A percentile compares a stretch with the other conserved stretches of the same genome.
Evolutionary conservation across 2,888 invertebrate species (phyloP).

Genomic region (Harmothoe impar): DNA sequence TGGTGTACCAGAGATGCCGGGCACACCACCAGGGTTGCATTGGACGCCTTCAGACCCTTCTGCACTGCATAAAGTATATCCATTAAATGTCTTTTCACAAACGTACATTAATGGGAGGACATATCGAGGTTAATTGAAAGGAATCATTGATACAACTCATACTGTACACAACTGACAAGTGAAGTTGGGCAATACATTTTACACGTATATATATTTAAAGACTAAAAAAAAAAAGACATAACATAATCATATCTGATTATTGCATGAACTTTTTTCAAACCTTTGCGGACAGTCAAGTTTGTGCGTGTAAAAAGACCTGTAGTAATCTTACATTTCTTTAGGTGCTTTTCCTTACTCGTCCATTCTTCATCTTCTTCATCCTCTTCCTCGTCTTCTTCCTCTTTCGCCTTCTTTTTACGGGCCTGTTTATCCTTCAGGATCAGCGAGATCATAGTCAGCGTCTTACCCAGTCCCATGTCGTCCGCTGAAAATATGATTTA

Average conservation of each 20-base stretch:
- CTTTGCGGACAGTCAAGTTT: too few species aligned
- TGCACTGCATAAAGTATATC: constrained; percentile 72
- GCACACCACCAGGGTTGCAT: constrained; percentile 90
- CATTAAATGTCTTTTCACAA: neutral
- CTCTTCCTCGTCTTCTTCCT: constrained; percentile 68
- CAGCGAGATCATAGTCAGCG: constrained; percentile 84
- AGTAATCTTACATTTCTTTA: too few species aligned
- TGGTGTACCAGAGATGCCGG: constrained; percentile 95
- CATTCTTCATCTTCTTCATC: constrained; percentile 67
- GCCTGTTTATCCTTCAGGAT: constrained; percentile 81
- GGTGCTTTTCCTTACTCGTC: constrained; percentile 70
- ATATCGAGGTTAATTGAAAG: too few species aligned
- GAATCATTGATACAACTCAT: too few species aligned
- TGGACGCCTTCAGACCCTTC: constrained; percentile 76
- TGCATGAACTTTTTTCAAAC: too few species aligned
- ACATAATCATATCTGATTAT: too few species aligned
- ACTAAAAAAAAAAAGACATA: too few species aligned
- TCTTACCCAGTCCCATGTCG: constrained; percentile 85
- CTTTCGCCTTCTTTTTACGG: constrained; percentile 70
- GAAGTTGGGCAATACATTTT: too few species aligned
- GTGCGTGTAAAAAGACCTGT: too few species aligned
- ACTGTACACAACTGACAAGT: too few species aligned
- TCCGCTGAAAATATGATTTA: constrained; percentile 80
- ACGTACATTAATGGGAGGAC: neutral
- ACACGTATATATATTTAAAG: too few species aligned